These are phyloP conservation scores for Halocynthia roretzi DNA, from an alignment of 23 tunicate genomes.

Conservation along the genomic window DNA sequence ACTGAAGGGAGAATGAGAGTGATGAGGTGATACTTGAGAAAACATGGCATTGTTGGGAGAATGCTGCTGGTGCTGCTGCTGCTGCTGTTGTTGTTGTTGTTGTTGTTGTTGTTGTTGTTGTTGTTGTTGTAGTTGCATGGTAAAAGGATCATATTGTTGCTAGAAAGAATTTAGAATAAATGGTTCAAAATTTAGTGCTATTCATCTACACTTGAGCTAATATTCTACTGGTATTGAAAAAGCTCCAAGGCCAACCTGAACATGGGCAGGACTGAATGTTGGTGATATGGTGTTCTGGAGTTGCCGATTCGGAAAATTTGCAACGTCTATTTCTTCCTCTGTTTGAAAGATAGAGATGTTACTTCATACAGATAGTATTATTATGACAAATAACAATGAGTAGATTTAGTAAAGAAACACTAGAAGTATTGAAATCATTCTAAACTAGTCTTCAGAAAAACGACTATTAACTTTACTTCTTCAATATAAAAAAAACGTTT, in stretches of 20 bases:
- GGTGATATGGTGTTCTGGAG: conserved; percentile 4
- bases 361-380: neutral
- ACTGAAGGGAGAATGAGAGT: too few relatives aligned
- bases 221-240: too few relatives aligned
- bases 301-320: conserved; percentile 56
- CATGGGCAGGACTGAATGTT: too few relatives aligned
- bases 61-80: neutral
- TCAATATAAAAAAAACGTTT: too few relatives aligned
- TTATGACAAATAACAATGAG: neutral
- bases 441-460: too few relatives aligned
- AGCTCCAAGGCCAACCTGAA: too few relatives aligned
- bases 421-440: neutral
- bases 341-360: neutral
- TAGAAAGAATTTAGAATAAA: neutral
- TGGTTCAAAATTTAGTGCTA: neutral
- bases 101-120: conserved; percentile 10
- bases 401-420: neutral
- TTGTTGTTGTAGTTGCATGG: neutral
- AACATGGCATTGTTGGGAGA: neutral
- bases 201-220: neutral
- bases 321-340: conserved; percentile 71
- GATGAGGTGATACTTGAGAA: too few relatives aligned
- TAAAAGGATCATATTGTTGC: neutral
- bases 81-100: neutral
- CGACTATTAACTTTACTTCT: too few relatives aligned